A percentile compares a stretch with the other conserved stretches of the same genome.
Evolutionary conservation across 2,888 invertebrate species (phyloP).

Genomic region (Netelia virgata): DNA sequence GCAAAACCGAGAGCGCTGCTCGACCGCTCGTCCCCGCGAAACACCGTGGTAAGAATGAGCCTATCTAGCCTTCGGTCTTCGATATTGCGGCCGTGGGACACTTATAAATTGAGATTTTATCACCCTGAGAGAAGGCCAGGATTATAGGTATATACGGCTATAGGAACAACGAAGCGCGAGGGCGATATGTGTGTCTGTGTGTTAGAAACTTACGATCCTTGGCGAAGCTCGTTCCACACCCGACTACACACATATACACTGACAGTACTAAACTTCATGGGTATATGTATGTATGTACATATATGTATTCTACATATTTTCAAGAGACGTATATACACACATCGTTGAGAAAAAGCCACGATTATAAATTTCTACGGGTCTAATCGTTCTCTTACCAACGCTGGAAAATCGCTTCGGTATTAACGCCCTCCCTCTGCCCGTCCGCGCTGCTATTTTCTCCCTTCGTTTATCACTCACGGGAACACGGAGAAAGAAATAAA

Average conservation of each 20-base stretch:
- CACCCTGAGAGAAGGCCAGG: conserved; percentile 71
- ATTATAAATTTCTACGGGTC: conserved; percentile 64
- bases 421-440: conserved; percentile 47
- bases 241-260: conserved; percentile 3
- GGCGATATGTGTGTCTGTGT: conserved; percentile 5
- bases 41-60: conserved; percentile 72
- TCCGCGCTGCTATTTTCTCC: conserved; percentile 24
- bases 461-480: conserved; percentile 53
- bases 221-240: conserved; percentile 54
- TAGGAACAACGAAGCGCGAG: conserved; percentile 14
- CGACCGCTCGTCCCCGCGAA: conserved; percentile 60
- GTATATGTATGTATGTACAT: conserved; percentile 1
- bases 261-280: neutral
- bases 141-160: conserved; percentile 45
- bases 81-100: conserved; percentile 84
- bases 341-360: conserved; percentile 54
- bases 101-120: conserved; percentile 85
- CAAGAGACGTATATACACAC: conserved; percentile 1
- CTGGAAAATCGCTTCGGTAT: conserved; percentile 53
- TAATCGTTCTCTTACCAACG: conserved; percentile 59
- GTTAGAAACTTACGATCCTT: conserved; percentile 55
- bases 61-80: conserved; percentile 84
- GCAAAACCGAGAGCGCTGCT: conserved; percentile 58
- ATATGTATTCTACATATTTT: neutral
- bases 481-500: conserved; percentile 47